These are phyloP conservation scores for Hydrozoanthus tunicans DNA, from an alignment of 64 coral and sea anemone species.

Conservation along the genomic window DNA sequence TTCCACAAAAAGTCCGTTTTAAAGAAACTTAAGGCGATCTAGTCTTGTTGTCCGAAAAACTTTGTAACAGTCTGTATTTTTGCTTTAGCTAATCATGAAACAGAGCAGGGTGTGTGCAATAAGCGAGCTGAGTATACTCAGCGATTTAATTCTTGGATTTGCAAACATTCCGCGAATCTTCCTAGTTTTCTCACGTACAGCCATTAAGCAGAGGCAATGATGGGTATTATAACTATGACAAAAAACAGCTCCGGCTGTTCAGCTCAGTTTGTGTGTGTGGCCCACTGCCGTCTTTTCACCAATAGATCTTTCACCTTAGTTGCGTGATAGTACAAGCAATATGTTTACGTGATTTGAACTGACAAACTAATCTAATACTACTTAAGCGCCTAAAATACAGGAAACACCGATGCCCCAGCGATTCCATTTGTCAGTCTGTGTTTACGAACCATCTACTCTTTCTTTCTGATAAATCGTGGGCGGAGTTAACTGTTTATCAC, in stretches of 20 bases:
- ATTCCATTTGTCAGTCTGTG: constrained; percentile 9
- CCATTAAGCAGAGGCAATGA: background rate
- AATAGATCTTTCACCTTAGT: background rate
- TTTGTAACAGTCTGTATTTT: too few species aligned
- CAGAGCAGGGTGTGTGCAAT: background rate
- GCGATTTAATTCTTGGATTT: background rate
- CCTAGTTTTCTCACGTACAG: constrained; percentile 5
- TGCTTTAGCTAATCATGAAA: too few species aligned
- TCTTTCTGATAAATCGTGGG: constrained; percentile 33
- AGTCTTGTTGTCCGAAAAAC: too few species aligned
- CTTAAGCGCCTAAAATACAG: constrained; percentile 8
- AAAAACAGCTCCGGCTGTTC: background rate
- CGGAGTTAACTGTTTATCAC: constrained; percentile 22
- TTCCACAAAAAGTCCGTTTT: too few species aligned
- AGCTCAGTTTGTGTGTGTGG: constrained; percentile 12
- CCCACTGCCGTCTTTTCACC: background rate
- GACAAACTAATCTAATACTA: constrained; percentile 4
- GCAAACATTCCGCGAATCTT: background rate
- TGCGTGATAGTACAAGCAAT: constrained; percentile 10
- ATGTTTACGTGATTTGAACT: constrained; percentile 18
- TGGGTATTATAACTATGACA: background rate
- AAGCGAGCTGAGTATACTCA: background rate
- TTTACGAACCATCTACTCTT: background rate
- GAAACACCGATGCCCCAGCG: background rate
- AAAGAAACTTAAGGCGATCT: too few species aligned